phyloP scores from a whole-genome alignment of 2,888 invertebrate species.

The Fabriciana adippe region DNA sequence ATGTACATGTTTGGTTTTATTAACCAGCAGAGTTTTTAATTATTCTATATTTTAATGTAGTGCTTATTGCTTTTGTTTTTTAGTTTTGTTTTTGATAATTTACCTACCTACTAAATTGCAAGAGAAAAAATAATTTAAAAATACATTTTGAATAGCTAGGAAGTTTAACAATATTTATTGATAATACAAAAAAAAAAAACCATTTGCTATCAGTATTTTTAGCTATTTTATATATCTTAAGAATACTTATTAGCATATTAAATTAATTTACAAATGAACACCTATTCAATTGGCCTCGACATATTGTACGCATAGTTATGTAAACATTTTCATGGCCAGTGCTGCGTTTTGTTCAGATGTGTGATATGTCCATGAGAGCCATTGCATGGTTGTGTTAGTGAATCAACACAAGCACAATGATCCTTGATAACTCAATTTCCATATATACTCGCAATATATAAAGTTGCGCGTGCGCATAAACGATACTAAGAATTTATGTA shows the following conservation, averaged over 20 bases:
- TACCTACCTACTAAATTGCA: too few relatives aligned
- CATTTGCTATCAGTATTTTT: not conserved
- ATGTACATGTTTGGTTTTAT: not conserved
- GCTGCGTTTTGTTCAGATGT: slow-evolving; percentile 63
- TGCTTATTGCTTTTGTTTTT: not conserved
- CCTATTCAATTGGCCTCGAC: slow-evolving; percentile 55
- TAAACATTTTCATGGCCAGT: slow-evolving; percentile 69
- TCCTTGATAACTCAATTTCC: slow-evolving; percentile 58
- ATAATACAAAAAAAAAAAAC: not conserved
- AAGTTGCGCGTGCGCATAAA: slow-evolving; percentile 1
- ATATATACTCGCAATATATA: not conserved
- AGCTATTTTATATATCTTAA: slow-evolving; percentile 8
- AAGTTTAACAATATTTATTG: too few relatives aligned
- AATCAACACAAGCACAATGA: slow-evolving; percentile 49
- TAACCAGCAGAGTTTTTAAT: not conserved
- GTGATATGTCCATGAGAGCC: slow-evolving; percentile 54
- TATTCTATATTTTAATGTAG: not conserved
- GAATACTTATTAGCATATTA: slow-evolving; percentile 51
- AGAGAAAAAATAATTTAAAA: too few relatives aligned
- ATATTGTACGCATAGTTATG: slow-evolving; percentile 52
- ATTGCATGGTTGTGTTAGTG: slow-evolving; percentile 44
- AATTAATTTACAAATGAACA: slow-evolving; percentile 55
- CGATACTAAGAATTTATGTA: not conserved
- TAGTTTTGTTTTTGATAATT: not conserved
- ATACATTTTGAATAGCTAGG: too few relatives aligned